Evolutionary conservation across 2,888 invertebrate species (phyloP).

Genomic region (Hydroisotoma schaefferi): DNA sequence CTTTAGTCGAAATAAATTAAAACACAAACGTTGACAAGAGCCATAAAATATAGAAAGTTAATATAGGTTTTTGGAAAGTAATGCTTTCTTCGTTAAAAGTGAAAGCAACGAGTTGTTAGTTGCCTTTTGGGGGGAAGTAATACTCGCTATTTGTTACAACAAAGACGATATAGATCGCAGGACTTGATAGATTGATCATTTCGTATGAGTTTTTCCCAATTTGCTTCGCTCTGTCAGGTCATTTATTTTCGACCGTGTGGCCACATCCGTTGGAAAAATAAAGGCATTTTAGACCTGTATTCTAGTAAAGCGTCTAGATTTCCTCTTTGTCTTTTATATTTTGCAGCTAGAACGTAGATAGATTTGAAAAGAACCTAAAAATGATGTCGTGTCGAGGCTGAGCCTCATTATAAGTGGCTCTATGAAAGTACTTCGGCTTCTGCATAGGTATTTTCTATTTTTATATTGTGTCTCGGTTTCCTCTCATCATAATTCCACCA

Average conservation of each 20-base stretch:
- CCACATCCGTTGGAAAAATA: neutral
- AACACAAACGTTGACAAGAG: too few species aligned
- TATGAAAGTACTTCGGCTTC: too few species aligned
- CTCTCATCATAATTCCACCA: too few species aligned
- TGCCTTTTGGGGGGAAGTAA: neutral
- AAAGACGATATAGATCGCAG: neutral
- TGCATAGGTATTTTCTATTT: too few species aligned
- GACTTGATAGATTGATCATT: slow-evolving; percentile 14
- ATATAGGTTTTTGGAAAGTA: too few species aligned
- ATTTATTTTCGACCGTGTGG: neutral
- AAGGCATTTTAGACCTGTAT: neutral
- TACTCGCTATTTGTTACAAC: neutral
- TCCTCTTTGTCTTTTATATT: too few species aligned
- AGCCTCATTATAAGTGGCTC: slow-evolving; percentile 18
- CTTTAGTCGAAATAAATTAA: too few species aligned
- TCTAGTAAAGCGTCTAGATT: too few species aligned
- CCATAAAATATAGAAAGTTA: too few species aligned
- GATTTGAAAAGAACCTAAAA: neutral
- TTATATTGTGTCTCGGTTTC: too few species aligned
- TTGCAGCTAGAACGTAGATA: neutral
- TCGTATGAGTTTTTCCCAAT: slow-evolving; percentile 6
- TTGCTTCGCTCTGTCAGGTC: neutral
- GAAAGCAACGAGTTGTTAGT: neutral
- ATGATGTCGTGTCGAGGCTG: slow-evolving; percentile 19
- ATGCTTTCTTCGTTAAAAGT: too few species aligned